Evolutionary conservation across 53 echinoderm and acorn worm genomes (phyloP), one percentile per base, ranked within the genome.

Genomic region (Echinarachnius parma): DNA sequence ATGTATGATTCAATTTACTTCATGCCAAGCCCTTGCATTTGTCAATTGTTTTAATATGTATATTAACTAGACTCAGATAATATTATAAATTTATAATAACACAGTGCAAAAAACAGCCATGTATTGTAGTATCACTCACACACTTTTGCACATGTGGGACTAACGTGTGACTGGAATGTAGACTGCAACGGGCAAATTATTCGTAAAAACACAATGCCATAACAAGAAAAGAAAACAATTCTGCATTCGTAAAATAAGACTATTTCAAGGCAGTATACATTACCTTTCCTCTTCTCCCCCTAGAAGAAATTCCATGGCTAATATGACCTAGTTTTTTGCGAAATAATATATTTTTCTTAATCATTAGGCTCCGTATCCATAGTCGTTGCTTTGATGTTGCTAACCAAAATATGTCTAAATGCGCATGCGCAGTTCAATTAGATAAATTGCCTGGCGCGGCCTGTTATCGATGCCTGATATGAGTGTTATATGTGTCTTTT

Each of bases 311-410:
- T 72, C 74, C 74, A 72, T 72, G 3, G 4, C 23, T 28, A 54
- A 28, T 9, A 0, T n/a, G 9, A 11, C 34, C 28, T 27, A 56
- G 29, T 23, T 21, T 14, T 37, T 24, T 11, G 21, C 9, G 22
- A 36, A 39, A 25, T 15, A 23, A 20, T 18, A 35, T 21, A 16
- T 36, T 72, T 28, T 54, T 5, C 4, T 37, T 31, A 4, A 5
- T n/a, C 13, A 5, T 3, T 16, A 24, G 15, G 20, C 57, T 21
- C 21, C 57, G 16, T 18, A 14, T 1, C 14, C 5, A 25, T 34
- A 56, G 23, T 69, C 42, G 74, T 72, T 69, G 70, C 70, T 31
- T 72, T 54, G 25, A 72, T 36, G 74, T 72, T 72, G 74, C 74
- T 72, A 72, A 72, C 74, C 33, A 53, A 69, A 50, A 52, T 21